These are phyloP conservation scores for Eptesicus fuscus DNA, from an alignment of 2,113 vertebrate species.

Conservation along the genomic window DNA sequence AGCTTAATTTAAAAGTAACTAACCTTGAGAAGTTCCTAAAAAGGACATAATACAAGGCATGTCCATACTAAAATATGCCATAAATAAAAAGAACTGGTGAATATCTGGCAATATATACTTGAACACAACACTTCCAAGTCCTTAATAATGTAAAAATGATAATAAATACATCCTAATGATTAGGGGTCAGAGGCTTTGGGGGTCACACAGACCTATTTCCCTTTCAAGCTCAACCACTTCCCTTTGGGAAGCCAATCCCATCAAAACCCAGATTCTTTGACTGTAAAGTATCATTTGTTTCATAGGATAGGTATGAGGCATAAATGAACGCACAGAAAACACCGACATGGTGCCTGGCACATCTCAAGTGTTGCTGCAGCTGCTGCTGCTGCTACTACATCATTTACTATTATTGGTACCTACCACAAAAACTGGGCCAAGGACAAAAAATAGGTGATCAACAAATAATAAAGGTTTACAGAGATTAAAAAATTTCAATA, in stretches of 20 bases:
- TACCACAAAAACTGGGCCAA: not conserved
- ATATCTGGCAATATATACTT: not conserved
- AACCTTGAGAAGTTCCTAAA: not conserved
- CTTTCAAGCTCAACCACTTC: not conserved
- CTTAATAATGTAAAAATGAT: not conserved
- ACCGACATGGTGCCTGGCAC: not conserved
- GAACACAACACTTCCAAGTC: not conserved
- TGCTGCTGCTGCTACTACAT: not conserved
- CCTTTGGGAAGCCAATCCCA: not conserved
- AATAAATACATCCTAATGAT: not conserved
- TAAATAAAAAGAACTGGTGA: not conserved
- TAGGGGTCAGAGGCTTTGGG: not conserved
- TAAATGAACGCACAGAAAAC: not conserved
- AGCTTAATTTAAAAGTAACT: not conserved
- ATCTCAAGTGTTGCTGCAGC: not conserved
- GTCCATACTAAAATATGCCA: not conserved
- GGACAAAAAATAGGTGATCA: not conserved
- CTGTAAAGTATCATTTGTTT: not conserved
- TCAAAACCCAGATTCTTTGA: not conserved
- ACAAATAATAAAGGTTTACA: not conserved
- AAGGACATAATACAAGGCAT: not conserved
- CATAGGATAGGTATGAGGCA: not conserved
- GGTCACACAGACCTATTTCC: not conserved
- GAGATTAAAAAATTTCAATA: not conserved
- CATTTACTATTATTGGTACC: conserved; percentile 6